Base-by-base conservation (phyloP, 2,888 invertebrate species). In the Sarcophaga subvicina region DNA sequence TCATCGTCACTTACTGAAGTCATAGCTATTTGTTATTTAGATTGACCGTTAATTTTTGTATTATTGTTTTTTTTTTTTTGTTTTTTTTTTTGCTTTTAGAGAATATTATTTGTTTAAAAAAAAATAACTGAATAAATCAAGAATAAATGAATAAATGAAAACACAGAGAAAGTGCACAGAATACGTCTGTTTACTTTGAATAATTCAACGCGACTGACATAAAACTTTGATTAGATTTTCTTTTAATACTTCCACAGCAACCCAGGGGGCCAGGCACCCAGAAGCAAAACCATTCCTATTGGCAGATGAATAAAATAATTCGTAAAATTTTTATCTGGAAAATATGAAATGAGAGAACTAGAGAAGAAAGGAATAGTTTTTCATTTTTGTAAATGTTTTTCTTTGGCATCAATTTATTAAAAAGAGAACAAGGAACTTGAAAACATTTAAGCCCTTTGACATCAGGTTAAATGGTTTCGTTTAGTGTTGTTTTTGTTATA, bases 141-240 rank as follows among this genome's bases (percentile, higher is more conserved):
- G n/a, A n/a, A n/a, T n/a, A n/a, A n/a, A n/a, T n/a, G 25, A 25
- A 25, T 25, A 25, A 3, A 25, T 25, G 3, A 25, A 25, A 25
- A 25, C 25, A 25, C 25, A 3, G 25, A 25, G 3, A 2, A 25
- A 25, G 3, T 25, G 25, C 2, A 2, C 25, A 25, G 25, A 25
- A 25, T 25, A 25, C 25, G 25, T 25, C 25, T 25, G 25, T 25
- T 25, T 25, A 25, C 25, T 25, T 25, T 25, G 25, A 25, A 25
- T 25, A 25, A 25, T 25, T 25, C 25, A 25, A 25, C 25, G 25
- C 25, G 3, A 25, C 25, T 25, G 25, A 25, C 59, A 59, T 71
- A 76, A 76, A 82, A 82, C 76, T 76, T 82, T 76, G 49, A 22
- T 45, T 45, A 11, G 59, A 63, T 63, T 75, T 76, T 82, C 69